A percentile compares a stretch with the other conserved stretches of the same genome.
Conservation (phyloP, 2,797 vertebrate species). For the Graptemys geographica region DNA sequence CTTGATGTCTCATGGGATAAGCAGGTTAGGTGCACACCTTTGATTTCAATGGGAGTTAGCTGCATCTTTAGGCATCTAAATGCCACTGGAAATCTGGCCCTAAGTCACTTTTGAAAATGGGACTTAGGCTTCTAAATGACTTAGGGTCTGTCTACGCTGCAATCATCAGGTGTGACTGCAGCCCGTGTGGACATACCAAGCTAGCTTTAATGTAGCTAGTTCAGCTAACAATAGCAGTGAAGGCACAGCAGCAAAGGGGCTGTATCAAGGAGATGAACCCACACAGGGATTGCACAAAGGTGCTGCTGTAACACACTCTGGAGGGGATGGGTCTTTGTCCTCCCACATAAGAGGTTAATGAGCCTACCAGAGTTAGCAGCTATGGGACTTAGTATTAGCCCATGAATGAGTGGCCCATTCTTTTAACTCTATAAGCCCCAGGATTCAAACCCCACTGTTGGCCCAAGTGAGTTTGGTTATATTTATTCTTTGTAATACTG, state of each 20-base stretch:
- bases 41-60: too few species aligned
- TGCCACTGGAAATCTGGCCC: too few species aligned
- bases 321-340: neutral
- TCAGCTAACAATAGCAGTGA: too few species aligned
- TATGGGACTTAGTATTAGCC: neutral
- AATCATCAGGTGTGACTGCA: too few species aligned
- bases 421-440: neutral
- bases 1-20: neutral
- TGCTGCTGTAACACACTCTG: neutral
- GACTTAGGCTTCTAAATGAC: too few species aligned
- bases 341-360: neutral
- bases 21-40: too few species aligned
- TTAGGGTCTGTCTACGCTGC: too few species aligned
- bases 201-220: too few species aligned
- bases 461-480: neutral
- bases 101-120: too few species aligned
- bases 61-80: too few species aligned
- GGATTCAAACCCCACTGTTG: neutral
- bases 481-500: neutral
- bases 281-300: neutral
- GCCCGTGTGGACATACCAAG: too few species aligned
- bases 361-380: neutral
- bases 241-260: too few species aligned
- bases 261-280: neutral
- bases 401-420: neutral